A percentile compares a stretch with the other conserved stretches of the same genome.
These are phyloP conservation scores for Alethe diademata DNA, from an alignment of 2,113 vertebrate species.

Conservation along the genomic window DNA sequence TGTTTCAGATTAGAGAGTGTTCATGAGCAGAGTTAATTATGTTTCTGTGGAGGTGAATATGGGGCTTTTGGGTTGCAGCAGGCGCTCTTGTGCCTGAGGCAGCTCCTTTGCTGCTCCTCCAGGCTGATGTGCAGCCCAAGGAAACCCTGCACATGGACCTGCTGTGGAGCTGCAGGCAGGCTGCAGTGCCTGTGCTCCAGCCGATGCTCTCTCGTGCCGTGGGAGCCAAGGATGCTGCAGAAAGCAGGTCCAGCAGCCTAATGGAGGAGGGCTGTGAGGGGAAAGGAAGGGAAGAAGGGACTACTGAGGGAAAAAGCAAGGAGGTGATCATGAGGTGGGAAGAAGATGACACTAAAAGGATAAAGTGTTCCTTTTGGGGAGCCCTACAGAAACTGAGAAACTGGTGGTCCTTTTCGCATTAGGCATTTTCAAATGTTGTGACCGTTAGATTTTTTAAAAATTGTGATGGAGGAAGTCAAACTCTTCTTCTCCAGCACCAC, in stretches of 20 bases:
- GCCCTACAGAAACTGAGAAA: conserved; percentile 17
- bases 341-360: neutral
- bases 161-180: neutral
- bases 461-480: conserved; percentile 49
- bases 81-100: rapidly evolving
- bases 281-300: neutral
- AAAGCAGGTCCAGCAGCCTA: neutral
- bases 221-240: neutral
- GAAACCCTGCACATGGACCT: neutral
- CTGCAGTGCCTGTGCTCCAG: neutral
- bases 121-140: neutral
- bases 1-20: conserved; percentile 43
- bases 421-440: conserved; percentile 55
- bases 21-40: conserved; percentile 52
- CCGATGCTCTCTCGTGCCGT: neutral
- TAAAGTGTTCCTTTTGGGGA: neutral
- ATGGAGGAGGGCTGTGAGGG: neutral
- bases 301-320: neutral
- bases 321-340: neutral
- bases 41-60: conserved; percentile 8
- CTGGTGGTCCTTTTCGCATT: neutral
- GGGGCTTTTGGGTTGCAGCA: neutral
- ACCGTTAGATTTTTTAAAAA: conserved; percentile 31
- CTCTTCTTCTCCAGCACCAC: neutral
- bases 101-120: neutral